Conservation (phyloP, 2,888 invertebrate genomes). For the Nebria brevicollis region DNA sequence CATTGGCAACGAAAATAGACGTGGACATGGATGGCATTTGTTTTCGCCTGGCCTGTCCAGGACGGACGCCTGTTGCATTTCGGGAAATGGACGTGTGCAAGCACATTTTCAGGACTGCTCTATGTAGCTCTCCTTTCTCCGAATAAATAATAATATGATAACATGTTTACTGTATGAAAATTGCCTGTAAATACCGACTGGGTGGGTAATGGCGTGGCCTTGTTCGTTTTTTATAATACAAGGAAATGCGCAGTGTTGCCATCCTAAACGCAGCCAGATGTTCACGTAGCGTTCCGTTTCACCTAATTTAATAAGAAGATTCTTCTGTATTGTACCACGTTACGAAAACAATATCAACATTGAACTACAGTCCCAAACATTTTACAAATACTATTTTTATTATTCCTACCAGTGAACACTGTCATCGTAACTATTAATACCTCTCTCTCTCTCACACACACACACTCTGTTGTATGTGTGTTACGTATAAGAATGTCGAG, state of each 20-base stretch:
- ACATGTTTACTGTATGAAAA: background rate
- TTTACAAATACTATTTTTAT: too few species aligned
- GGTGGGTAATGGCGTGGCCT: background rate
- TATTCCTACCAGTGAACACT: too few species aligned
- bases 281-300: slow-evolving; percentile 5
- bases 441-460: too few species aligned
- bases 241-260: background rate
- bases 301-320: slow-evolving; percentile 16
- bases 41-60: background rate
- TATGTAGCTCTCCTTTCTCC: background rate
- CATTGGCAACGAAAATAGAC: background rate
- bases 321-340: background rate
- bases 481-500: too few species aligned
- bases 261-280: background rate
- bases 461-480: too few species aligned
- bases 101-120: background rate
- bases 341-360: slow-evolving; percentile 9
- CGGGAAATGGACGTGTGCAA: background rate
- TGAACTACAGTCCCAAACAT: background rate
- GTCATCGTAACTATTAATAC: too few species aligned
- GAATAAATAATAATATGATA: background rate
- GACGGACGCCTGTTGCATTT: background rate
- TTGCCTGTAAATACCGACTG: background rate
- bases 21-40: background rate
- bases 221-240: background rate